phyloP scores from a whole-genome alignment of 2,888 invertebrate genomes.

The Gerris lacustris region DNA sequence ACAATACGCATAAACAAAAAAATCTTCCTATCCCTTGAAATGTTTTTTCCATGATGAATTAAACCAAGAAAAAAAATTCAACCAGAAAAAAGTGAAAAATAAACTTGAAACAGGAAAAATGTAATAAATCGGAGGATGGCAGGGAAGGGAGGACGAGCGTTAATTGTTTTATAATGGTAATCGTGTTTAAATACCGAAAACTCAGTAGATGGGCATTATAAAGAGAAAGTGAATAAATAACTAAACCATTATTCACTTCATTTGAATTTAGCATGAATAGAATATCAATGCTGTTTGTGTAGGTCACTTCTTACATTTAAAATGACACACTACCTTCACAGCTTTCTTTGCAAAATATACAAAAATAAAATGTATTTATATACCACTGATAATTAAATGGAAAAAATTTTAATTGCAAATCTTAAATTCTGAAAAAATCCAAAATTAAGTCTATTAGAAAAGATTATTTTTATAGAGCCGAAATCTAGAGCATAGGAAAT shows the following conservation, averaged over 20 bases:
- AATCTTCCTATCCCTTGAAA: neutral
- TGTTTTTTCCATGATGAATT: neutral
- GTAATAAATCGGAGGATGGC: neutral
- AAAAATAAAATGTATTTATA: too few relatives aligned
- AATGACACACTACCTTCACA: too few relatives aligned
- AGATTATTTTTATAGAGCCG: too few relatives aligned
- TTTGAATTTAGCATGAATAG: too few relatives aligned
- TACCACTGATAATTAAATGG: too few relatives aligned
- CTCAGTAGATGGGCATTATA: neutral
- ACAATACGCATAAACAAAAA: neutral
- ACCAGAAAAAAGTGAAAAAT: neutral
- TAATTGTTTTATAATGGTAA: constrained; percentile 3
- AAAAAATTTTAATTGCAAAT: too few relatives aligned
- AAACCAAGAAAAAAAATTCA: neutral
- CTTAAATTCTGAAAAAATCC: too few relatives aligned
- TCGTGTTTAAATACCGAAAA: neutral
- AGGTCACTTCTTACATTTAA: too few relatives aligned
- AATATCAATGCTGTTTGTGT: too few relatives aligned
- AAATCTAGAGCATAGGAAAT: too few relatives aligned
- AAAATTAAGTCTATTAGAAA: too few relatives aligned
- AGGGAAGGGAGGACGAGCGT: neutral
- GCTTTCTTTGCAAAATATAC: too few relatives aligned
- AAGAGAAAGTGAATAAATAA: neutral
- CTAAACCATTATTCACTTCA: neutral
- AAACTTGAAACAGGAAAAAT: neutral